Percentiles rank a stretch among this genome's conserved stretches.
Conservation (phyloP, 2,888 invertebrate genomes). For the Tachina lurida region DNA sequence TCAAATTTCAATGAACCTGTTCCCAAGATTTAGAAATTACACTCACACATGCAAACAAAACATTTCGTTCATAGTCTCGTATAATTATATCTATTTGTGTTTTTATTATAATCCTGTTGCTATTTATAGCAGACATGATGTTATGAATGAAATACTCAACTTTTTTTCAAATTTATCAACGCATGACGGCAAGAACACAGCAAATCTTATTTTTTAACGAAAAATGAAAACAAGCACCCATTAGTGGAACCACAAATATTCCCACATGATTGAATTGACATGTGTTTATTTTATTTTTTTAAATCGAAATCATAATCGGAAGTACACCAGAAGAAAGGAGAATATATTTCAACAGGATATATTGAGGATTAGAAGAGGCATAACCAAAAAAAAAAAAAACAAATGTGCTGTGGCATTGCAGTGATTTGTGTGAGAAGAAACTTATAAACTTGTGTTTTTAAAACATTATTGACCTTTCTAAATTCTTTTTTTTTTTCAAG, state of each 20-base stretch:
- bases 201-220: neutral
- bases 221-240: conserved; percentile 27
- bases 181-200: conserved; percentile 50
- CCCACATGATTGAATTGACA: conserved; percentile 38
- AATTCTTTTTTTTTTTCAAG: too few species aligned
- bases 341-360: conserved; percentile 45
- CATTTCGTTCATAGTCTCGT: conserved; percentile 39
- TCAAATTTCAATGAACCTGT: conserved; percentile 69
- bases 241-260: conserved; percentile 44
- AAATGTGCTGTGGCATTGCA: neutral
- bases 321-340: conserved; percentile 10
- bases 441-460: neutral
- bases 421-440: neutral
- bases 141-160: neutral
- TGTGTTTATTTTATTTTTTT: conserved; percentile 23
- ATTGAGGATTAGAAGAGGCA: neutral
- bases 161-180: conserved; percentile 12
- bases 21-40: conserved; percentile 4
- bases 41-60: neutral
- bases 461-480: too few species aligned
- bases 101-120: conserved; percentile 32
- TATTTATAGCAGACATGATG: conserved; percentile 39
- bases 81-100: neutral
- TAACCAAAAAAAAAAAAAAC: neutral
- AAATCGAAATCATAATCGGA: conserved; percentile 35